Evolutionary conservation across 2,797 vertebrate genomes (phyloP).

Genomic region (Onychomys torridus): DNA sequence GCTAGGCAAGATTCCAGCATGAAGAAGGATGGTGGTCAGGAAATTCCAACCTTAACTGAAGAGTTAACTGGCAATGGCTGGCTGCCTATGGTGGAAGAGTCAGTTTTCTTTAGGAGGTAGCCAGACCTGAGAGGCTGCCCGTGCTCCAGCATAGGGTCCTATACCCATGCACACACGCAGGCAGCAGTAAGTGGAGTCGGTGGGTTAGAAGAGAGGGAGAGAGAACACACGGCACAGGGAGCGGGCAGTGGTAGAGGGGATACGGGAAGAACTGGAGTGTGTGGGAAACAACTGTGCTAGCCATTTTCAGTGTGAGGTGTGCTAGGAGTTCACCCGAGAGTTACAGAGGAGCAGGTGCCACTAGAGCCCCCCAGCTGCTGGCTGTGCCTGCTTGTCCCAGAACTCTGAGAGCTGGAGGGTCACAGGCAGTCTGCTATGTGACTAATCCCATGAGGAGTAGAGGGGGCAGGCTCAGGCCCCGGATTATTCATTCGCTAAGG

Average conservation of each 20-base stretch:
- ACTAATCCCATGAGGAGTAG: background rate
- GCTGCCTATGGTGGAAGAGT: background rate
- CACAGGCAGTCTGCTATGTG: background rate
- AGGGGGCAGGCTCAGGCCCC: background rate
- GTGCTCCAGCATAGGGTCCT: background rate
- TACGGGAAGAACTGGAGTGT: background rate
- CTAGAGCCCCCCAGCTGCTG: background rate
- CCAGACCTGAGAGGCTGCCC: background rate
- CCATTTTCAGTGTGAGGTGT: background rate
- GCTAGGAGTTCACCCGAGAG: background rate
- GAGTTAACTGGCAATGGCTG: too few species aligned
- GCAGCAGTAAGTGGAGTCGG: background rate
- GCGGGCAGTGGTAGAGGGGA: background rate
- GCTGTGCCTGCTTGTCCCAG: background rate
- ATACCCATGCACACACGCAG: background rate
- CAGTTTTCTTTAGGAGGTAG: background rate
- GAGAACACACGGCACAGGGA: too few species aligned
- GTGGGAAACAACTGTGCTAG: background rate
- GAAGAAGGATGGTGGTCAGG: background rate
- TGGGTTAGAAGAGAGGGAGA: background rate
- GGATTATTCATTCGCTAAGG: background rate
- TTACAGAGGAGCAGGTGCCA: background rate
- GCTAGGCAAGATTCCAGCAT: background rate
- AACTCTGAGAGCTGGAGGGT: background rate
- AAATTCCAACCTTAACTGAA: background rate